Conservation (phyloP, 2,113 vertebrate species). For the Casuarius casuarius region DNA sequence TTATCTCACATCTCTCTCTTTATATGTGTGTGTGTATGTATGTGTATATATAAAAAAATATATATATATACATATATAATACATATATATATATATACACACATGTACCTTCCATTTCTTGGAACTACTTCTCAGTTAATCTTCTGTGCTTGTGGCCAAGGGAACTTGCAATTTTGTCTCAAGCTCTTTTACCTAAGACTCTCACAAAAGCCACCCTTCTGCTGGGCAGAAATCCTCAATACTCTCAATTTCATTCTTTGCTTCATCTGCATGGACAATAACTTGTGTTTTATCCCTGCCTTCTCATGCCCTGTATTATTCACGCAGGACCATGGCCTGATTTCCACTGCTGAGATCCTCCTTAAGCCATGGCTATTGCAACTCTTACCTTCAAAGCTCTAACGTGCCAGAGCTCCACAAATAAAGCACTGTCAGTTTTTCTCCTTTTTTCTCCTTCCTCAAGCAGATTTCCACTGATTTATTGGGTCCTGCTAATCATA, state of each 20-base stretch:
- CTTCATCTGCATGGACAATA: neutral
- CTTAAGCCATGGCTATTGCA: neutral
- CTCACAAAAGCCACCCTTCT: neutral
- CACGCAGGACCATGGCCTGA: accelerated
- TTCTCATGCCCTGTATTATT: neutral
- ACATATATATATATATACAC: too few relatives aligned
- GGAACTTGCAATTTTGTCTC: neutral
- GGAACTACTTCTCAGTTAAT: neutral
- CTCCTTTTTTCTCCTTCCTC: neutral
- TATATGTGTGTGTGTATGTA: too few relatives aligned
- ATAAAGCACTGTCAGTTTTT: neutral
- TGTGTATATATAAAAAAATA: too few relatives aligned
- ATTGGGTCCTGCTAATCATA: neutral
- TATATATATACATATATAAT: too few relatives aligned
- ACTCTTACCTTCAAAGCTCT: neutral
- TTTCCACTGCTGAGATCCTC: neutral
- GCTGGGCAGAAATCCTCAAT: neutral
- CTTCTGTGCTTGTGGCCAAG: neutral
- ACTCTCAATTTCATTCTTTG: neutral
- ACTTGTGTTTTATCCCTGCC: accelerated
- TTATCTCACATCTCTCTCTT: too few relatives aligned
- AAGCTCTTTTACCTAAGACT: neutral
- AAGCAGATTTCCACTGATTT: neutral
- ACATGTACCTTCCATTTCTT: neutral
- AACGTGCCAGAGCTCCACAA: neutral